Evolutionary conservation across 2,888 invertebrate genomes (phyloP), one percentile per base, ranked within the genome.

Genomic region (Tanytarsus gracilentus): DNA sequence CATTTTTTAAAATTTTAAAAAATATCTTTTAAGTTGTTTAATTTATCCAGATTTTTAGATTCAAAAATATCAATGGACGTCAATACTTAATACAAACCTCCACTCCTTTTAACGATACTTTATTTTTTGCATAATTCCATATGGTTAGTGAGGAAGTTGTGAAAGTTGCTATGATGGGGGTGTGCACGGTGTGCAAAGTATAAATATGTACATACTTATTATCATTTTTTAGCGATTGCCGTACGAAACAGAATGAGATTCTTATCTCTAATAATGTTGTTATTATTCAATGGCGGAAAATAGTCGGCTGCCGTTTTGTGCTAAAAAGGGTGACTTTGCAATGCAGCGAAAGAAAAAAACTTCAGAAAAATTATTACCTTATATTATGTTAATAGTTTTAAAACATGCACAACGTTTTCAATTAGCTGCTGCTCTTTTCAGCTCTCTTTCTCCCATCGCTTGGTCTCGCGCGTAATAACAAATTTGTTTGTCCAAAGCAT

Each of bases 261-360:
- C 53, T 53, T 53, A 53, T 53, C 53, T 44, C n/a, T 39, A 53
- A 53, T 53, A 53, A 53, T 53, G 53, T 53, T 53, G 39, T 53
- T 53, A 4, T n/a, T n/a, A n/a, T n/a, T 44, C 44, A 11, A 44
- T 44, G 44, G 8, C n/a, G n/a, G 23, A 44, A 44, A 44, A 44
- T 44, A 16, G 40, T 21, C 23, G 8, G 11, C 9, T 44, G 18
- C 44, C 18, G 21, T 44, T 9, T 16, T 18, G 16, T 44, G 8
- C 18, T 23, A 44, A 44, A 44, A 44, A 44, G 44, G 44, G 44
- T 44, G 21, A 44, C 44, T 44, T 44, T 44, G 16, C 36, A 36
- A 36, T 36, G n/a, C 36, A 16, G 16, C 16, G 16, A 36, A 36
- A 16, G 16, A 14, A 11, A 36, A 36, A 36, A 8, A 36, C 16